Conservation (phyloP, 37 sponge, comb jelly and placozoan species). For the Amphimedon queenslandica region DNA sequence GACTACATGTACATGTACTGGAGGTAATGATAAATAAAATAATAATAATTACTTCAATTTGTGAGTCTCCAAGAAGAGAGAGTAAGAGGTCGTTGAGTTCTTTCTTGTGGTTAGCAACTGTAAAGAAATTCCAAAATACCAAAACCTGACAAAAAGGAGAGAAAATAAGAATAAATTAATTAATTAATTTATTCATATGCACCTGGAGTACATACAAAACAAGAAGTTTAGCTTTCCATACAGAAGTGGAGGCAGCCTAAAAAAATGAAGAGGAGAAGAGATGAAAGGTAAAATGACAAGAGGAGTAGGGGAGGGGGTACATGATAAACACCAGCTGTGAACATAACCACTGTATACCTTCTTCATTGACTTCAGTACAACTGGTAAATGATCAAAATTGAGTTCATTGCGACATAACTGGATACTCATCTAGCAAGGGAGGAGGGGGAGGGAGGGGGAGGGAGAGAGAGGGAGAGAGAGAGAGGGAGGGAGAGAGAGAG, state of each 20-base stretch:
- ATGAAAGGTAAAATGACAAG: not conserved
- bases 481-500: not conserved
- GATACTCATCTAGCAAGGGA: too few relatives aligned
- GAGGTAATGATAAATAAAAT: too few relatives aligned
- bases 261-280: not conserved
- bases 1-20: not conserved
- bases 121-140: constrained; percentile 72
- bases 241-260: not conserved
- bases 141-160: constrained; percentile 41
- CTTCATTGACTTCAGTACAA: too few relatives aligned
- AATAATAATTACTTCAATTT: constrained; percentile 53
- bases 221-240: not conserved
- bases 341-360: too few relatives aligned
- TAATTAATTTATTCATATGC: not conserved
- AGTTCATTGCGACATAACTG: too few relatives aligned
- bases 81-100: constrained; percentile 39
- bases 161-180: not conserved
- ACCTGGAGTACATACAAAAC: constrained; percentile 1
- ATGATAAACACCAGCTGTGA: too few relatives aligned
- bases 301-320: not conserved
- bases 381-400: too few relatives aligned
- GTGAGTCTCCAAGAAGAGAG: constrained; percentile 28
- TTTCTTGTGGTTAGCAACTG: constrained; percentile 4
- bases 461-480: too few relatives aligned
- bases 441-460: too few relatives aligned